phyloP scores from a whole-genome alignment of 2,113 vertebrate species.

The Thalassarche chlororhynchos region DNA sequence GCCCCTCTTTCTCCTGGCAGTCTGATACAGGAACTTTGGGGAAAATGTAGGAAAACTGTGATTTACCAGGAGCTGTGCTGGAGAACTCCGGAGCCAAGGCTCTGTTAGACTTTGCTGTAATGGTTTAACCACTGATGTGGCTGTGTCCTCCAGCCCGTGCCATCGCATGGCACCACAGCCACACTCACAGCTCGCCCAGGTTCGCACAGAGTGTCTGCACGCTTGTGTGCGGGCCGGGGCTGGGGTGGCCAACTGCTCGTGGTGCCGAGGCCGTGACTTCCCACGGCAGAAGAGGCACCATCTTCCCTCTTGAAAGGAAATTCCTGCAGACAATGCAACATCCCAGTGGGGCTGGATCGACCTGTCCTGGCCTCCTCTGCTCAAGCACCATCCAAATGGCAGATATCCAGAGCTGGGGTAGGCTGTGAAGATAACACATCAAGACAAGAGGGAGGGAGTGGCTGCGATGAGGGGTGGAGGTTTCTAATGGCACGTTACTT shows the following conservation, averaged over 20 bases:
- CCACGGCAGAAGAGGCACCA: background rate
- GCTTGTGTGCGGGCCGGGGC: accelerated
- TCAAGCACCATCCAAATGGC: background rate
- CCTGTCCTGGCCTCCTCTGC: background rate
- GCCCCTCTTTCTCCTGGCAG: background rate
- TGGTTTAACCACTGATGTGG: background rate
- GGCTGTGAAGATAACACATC: background rate
- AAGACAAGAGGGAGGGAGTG: background rate
- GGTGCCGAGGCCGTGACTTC: background rate
- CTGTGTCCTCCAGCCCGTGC: background rate
- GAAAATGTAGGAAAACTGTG: background rate
- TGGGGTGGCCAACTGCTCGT: background rate
- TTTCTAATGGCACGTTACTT: background rate
- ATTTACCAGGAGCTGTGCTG: background rate
- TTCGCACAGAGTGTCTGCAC: too few species aligned
- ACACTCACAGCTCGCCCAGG: accelerated
- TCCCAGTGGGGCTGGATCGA: too few species aligned
- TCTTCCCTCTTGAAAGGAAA: background rate
- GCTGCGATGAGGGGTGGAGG: background rate
- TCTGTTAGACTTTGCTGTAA: background rate
- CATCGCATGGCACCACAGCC: background rate
- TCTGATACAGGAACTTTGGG: background rate
- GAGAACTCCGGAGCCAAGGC: background rate
- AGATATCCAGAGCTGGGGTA: background rate
- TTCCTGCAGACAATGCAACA: background rate